Base-by-base conservation (phyloP, 2,888 invertebrate species). In the Shargacucullia verbasci region DNA sequence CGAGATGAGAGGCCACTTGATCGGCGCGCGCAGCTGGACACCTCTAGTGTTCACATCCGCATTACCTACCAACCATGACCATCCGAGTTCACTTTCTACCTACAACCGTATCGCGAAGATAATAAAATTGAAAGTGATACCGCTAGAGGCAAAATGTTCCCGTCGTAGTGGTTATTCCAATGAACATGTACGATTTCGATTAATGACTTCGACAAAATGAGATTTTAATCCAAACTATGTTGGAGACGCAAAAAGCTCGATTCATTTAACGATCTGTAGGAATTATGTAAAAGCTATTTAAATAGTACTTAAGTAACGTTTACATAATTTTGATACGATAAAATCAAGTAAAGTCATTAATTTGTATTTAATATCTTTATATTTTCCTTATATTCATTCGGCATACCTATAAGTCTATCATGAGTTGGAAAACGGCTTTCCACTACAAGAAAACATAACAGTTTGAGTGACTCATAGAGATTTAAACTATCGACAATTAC, bases 51-150 rank as follows among this genome's bases (percentile, higher is more conserved):
- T 57, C 71, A 76, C 74, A 80, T 82, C 81, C 83, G 82, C 70
- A 63, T 76, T 59, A 70, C 61, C 7, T 29, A 29, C 43, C 34
- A 31, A 71, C 40, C 34, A 58, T 20, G 2, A 20, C 20, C 20
- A 20, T 20, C 64, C 67, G 48, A 64, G 62, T 81, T 85, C 83
- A 82, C 86, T 86, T 86, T 87, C 86, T 85, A 84, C 73, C 70
- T 66, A 64, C 61, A 64, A 73, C 66, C 66, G 75, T 76, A 80
- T 69, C 68, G 67, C 66, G 66, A 78, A 71, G 70, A 74, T 73
- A 69, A 77, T 79, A 76, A 82, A 82, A 81, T 73, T 78, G 83
- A 82, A 82, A 82, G 82, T 80, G 70, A 64, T 74, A 67, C 63
- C 68, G 75, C 61, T 64, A 59, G 61, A 66, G 72, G 66, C 76